Evolutionary conservation across 1,140 invertebrate species (phyloP).

Genomic region (Pinna nobilis): DNA sequence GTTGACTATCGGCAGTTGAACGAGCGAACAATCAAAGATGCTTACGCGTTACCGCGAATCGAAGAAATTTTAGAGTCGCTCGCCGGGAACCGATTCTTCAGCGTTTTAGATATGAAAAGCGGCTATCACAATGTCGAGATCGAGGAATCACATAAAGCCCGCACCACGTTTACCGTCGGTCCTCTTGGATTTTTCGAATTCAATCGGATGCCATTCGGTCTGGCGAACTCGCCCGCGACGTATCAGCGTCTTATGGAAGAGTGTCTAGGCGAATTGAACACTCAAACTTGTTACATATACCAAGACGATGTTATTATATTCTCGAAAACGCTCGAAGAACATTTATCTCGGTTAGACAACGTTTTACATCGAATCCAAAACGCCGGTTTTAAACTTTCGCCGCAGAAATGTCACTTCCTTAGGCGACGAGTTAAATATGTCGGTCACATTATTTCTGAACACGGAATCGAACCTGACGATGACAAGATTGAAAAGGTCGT

Average conservation of each 20-base stretch:
- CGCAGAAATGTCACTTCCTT: constrained; percentile 66
- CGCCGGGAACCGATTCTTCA: constrained; percentile 69
- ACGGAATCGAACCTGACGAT: constrained; percentile 54
- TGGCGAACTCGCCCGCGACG: constrained; percentile 39
- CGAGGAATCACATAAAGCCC: constrained; percentile 56
- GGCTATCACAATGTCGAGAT: constrained; percentile 67
- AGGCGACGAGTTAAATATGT: constrained; percentile 50
- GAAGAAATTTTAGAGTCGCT: constrained; percentile 73
- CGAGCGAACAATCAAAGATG: background rate
- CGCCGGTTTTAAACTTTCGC: constrained; percentile 37
- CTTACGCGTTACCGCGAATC: background rate
- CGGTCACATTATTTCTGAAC: constrained; percentile 48
- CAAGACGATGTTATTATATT: constrained; percentile 48
- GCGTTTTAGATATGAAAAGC: constrained; percentile 69
- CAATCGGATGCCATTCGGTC: constrained; percentile 42
- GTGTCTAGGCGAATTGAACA: constrained; percentile 24
- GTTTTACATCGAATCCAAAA: constrained; percentile 52
- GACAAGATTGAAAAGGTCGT: constrained; percentile 58
- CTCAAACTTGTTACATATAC: constrained; percentile 23
- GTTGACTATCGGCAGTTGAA: constrained; percentile 65
- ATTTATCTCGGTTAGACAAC: constrained; percentile 36
- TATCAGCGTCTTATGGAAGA: constrained; percentile 57
- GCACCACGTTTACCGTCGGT: constrained; percentile 60
- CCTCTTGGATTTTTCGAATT: constrained; percentile 40
- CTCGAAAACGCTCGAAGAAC: constrained; percentile 23